A percentile compares a stretch with the other conserved stretches of the same genome.
These are phyloP conservation scores for Monochamus saltuarius DNA, from an alignment of 1,140 invertebrate species.

Conservation along the genomic window DNA sequence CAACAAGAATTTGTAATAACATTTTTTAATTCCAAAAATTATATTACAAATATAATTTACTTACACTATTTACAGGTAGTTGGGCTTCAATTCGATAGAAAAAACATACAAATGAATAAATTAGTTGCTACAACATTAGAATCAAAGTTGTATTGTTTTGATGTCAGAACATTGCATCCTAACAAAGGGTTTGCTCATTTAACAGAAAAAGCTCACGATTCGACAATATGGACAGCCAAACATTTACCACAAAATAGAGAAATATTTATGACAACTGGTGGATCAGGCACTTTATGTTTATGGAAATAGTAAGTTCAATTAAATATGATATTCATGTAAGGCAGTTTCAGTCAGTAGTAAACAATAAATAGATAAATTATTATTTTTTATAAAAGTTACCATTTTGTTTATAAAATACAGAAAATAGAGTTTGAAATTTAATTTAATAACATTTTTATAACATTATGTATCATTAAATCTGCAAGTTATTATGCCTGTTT, in stretches of 20 bases:
- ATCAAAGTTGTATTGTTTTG: constrained; percentile 87
- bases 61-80: constrained; percentile 68
- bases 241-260: constrained; percentile 94
- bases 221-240: constrained; percentile 84
- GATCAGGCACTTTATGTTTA: constrained; percentile 80
- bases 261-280: constrained; percentile 88
- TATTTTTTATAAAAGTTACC: too few species aligned
- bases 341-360: too few species aligned
- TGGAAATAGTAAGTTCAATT: constrained; percentile 85
- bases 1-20: too few species aligned
- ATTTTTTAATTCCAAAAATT: too few species aligned
- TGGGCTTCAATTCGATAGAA: constrained; percentile 87
- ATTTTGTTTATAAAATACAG: too few species aligned
- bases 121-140: constrained; percentile 90
- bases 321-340: not conserved
- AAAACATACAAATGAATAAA: constrained; percentile 95
- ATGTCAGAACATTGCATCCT: constrained; percentile 84
- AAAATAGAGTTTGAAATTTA: too few species aligned
- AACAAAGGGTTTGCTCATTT: constrained; percentile 82
- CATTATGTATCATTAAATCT: too few species aligned
- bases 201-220: constrained; percentile 68
- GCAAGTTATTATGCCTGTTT: too few species aligned
- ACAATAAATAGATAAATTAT: too few species aligned
- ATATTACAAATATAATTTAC: too few species aligned
- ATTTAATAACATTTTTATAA: too few species aligned